phyloP scores from a whole-genome alignment of 2,888 invertebrate genomes.

The Scaptomyza cyrtandrae region DNA sequence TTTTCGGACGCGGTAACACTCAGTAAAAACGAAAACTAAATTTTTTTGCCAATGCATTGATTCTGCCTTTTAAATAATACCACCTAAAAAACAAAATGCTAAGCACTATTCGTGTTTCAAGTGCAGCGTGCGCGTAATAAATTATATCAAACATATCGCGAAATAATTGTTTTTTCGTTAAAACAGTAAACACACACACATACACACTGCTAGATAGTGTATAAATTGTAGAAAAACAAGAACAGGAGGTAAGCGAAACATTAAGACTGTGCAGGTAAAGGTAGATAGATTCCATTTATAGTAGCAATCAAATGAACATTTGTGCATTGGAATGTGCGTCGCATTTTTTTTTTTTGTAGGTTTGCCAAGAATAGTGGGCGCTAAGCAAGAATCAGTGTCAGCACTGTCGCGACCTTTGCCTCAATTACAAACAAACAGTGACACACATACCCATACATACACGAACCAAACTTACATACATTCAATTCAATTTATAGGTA shows the following conservation, averaged over 20 bases:
- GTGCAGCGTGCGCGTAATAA: slow-evolving; percentile 41
- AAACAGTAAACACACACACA: slow-evolving; percentile 20
- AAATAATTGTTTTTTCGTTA: slow-evolving; percentile 12
- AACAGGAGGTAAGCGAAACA: slow-evolving; percentile 53
- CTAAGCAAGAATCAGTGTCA: slow-evolving; percentile 32
- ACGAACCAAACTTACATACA: slow-evolving; percentile 1
- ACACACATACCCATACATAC: slow-evolving; percentile 52
- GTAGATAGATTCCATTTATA: slow-evolving; percentile 16
- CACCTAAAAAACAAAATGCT: slow-evolving; percentile 44
- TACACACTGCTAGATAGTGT: slow-evolving; percentile 31
- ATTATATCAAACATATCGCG: slow-evolving; percentile 6
- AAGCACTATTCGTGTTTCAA: slow-evolving; percentile 22
- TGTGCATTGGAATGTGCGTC: slow-evolving; percentile 54
- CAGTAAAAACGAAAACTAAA: slow-evolving; percentile 42
- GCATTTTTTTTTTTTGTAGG: slow-evolving; percentile 23
- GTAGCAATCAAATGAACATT: slow-evolving; percentile 19
- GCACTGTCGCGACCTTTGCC: slow-evolving; percentile 71
- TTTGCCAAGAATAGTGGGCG: slow-evolving; percentile 21
- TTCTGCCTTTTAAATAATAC: slow-evolving; percentile 40
- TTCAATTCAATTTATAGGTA: slow-evolving; percentile 21
- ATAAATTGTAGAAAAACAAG: slow-evolving; percentile 45
- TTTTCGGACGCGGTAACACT: slow-evolving; percentile 32
- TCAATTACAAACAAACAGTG: slow-evolving; percentile 72
- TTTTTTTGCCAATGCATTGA: slow-evolving; percentile 58
- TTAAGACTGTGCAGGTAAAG: slow-evolving; percentile 42